These are phyloP conservation scores for Tetanocera ferruginea DNA, from an alignment of 2,888 invertebrate genomes.

Conservation along the genomic window DNA sequence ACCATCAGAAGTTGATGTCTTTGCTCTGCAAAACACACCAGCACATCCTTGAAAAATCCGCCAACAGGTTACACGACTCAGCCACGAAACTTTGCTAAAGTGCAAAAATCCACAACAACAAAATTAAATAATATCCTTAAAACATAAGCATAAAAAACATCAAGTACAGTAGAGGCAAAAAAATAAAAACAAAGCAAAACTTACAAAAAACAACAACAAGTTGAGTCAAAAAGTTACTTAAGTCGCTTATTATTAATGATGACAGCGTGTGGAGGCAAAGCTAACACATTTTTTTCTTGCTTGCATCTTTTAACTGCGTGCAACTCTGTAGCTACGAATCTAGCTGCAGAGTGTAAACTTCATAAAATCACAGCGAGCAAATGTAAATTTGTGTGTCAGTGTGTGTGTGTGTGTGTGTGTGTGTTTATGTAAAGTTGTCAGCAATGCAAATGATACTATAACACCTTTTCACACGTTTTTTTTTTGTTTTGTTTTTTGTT, in stretches of 20 bases:
- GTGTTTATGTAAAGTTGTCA: neutral
- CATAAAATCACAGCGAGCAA: neutral
- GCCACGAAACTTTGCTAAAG: neutral
- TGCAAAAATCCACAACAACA: neutral
- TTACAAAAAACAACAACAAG: neutral
- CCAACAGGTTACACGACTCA: too few species aligned
- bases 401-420: neutral
- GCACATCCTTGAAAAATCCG: too few species aligned
- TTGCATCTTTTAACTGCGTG: neutral
- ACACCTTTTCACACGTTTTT: neutral
- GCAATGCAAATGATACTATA: neutral
- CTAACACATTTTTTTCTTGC: neutral
- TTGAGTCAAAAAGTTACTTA: neutral
- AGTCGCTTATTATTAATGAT: constrained; percentile 10
- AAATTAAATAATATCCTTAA: neutral
- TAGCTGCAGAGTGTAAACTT: neutral
- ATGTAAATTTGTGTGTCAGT: neutral
- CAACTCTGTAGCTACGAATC: neutral
- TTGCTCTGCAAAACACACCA: too few species aligned
- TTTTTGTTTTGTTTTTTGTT: neutral
- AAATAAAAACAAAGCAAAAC: neutral
- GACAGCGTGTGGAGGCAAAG: neutral
- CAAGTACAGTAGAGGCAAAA: neutral
- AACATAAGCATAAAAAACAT: neutral
- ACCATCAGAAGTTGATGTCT: too few species aligned